Conservation (phyloP, 2,888 invertebrate genomes). For the Smittia sp. region DNA sequence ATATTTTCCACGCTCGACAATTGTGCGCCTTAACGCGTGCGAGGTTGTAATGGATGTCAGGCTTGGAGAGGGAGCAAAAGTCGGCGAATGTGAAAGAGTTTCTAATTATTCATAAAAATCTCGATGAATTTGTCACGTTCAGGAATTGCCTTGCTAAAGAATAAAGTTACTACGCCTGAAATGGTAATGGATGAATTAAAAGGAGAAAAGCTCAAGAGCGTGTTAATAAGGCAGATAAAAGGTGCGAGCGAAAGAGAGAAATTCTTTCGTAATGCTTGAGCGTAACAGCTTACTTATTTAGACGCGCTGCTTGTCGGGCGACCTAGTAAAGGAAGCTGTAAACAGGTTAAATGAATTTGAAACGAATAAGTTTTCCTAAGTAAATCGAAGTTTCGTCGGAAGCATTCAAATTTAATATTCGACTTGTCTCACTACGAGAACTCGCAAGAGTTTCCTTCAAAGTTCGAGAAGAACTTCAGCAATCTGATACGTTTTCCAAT, state of each 20-base stretch:
- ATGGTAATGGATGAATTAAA: conserved; percentile 23
- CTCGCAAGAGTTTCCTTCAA: not conserved
- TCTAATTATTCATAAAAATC: conserved; percentile 39
- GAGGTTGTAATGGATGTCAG: not conserved
- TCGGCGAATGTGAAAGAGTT: conserved; percentile 1
- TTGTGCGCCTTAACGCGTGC: not conserved
- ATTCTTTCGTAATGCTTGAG: not conserved
- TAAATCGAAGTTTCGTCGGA: too few species aligned
- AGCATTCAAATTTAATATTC: not conserved
- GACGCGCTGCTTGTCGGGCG: not conserved
- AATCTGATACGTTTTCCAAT: too few species aligned
- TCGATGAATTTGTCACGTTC: conserved; percentile 39
- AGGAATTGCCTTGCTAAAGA: conserved; percentile 2
- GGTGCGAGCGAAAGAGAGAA: not conserved
- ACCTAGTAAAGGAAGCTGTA: too few species aligned
- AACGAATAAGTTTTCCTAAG: too few species aligned
- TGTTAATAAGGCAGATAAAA: conserved; percentile 26
- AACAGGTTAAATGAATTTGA: too few species aligned
- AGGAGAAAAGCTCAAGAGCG: conserved; percentile 13
- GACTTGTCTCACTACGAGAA: not conserved
- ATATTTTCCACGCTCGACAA: conserved; percentile 23
- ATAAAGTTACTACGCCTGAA: conserved; percentile 15
- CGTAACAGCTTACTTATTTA: not conserved
- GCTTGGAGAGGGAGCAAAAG: not conserved
- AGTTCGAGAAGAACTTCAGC: too few species aligned